These are phyloP conservation scores for Xiphophorus maculatus DNA, from an alignment of 2,113 vertebrate species.

Conservation along the genomic window DNA sequence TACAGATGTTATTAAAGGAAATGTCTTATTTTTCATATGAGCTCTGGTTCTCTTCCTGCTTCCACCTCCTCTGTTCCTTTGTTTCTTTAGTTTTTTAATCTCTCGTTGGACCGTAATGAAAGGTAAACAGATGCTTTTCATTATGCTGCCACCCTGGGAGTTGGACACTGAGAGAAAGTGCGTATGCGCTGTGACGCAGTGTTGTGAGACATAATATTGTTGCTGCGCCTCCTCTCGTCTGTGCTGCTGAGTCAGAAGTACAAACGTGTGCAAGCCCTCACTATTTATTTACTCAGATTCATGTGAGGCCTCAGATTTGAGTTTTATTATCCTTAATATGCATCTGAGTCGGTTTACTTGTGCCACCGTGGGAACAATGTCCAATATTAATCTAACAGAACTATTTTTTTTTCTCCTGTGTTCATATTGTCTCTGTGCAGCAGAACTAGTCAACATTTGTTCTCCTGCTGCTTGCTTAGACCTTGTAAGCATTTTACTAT, in stretches of 20 bases:
- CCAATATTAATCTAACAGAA: not conserved
- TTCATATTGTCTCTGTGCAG: constrained; percentile 6
- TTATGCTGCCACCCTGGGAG: constrained; percentile 72
- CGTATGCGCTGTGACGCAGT: constrained; percentile 51
- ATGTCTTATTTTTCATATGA: constrained; percentile 84
- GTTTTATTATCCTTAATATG: constrained; percentile 9
- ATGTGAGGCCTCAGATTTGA: constrained; percentile 1
- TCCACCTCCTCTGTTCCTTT: constrained; percentile 23
- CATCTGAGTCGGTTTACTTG: not conserved
- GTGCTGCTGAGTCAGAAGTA: constrained; percentile 78
- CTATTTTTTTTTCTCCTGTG: not conserved
- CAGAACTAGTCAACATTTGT: not conserved
- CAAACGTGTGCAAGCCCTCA: constrained; percentile 46
- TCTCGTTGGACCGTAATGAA: constrained; percentile 76
- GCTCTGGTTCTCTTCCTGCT: constrained; percentile 54
- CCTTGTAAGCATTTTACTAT: not conserved
- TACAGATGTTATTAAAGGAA: constrained; percentile 83
- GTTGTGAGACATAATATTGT: constrained; percentile 85
- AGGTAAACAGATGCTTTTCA: constrained; percentile 79
- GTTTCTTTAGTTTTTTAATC: constrained; percentile 53
- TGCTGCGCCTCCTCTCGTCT: constrained; percentile 65
- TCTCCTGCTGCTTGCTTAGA: not conserved
- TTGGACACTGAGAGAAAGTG: constrained; percentile 43
- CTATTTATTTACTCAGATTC: constrained; percentile 3
- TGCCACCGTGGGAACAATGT: not conserved